Percentiles rank a stretch among this genome's conserved stretches.
Evolutionary conservation across 2,797 vertebrate species (phyloP).

Genomic region (Gambusia yucatana): DNA sequence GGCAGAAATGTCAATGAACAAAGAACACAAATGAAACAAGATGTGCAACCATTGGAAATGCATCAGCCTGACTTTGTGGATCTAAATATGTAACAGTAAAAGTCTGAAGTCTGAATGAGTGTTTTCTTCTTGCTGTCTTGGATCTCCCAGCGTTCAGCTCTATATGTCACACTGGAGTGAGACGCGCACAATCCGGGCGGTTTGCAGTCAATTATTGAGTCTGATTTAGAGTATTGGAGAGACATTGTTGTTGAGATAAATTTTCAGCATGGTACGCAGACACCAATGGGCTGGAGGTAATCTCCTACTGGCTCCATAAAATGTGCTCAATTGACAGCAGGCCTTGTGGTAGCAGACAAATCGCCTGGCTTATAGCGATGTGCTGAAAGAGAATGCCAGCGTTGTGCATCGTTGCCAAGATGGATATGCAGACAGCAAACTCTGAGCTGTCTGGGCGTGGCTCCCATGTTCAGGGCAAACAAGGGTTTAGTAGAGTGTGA

Average conservation of each 20-base stretch:
- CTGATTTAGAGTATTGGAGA: conserved; percentile 70
- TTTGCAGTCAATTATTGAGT: conserved; percentile 64
- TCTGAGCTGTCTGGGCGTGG: conserved; percentile 65
- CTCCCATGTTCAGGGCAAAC: conserved; percentile 61
- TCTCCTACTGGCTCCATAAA: conserved; percentile 78
- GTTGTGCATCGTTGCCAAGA: conserved; percentile 74
- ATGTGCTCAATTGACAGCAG: conserved; percentile 73
- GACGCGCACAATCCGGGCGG: conserved; percentile 48
- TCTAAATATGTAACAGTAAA: conserved; percentile 32
- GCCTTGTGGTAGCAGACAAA: conserved; percentile 82
- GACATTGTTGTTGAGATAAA: conserved; percentile 71
- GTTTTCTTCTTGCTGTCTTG: conserved; percentile 41
- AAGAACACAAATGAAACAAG: conserved; percentile 57
- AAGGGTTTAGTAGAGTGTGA: conserved; percentile 51
- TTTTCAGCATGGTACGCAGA: conserved; percentile 64
- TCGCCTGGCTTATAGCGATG: conserved; percentile 72
- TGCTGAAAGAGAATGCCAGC: conserved; percentile 75
- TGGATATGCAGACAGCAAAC: conserved; percentile 73
- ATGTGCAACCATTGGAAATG: conserved; percentile 57
- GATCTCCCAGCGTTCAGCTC: conserved; percentile 26
- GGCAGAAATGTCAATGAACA: conserved; percentile 70
- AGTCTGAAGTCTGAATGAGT: conserved; percentile 18
- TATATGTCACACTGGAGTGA: conserved; percentile 66
- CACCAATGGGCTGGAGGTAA: conserved; percentile 70
- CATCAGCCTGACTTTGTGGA: conserved; percentile 71